These are phyloP conservation scores for Aurelia aurita DNA, from an alignment of 30 jellyfish, hydroid and myxozoan species.

Conservation along the genomic window DNA sequence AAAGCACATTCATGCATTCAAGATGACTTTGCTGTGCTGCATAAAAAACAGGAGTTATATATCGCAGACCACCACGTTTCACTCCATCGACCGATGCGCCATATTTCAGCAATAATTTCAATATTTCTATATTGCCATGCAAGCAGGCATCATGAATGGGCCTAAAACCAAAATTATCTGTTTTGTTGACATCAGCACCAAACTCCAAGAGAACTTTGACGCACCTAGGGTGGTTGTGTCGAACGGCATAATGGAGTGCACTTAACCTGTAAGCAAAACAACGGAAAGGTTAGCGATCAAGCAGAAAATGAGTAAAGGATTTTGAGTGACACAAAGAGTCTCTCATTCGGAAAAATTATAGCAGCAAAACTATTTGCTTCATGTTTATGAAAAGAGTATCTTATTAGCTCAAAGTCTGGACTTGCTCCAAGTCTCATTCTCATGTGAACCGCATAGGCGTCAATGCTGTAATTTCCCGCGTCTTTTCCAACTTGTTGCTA, in stretches of 20 bases:
- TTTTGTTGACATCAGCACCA: conserved; percentile 79
- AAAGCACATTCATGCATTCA: conserved; percentile 40
- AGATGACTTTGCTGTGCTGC: conserved; percentile 74
- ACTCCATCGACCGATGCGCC: conserved; percentile 79
- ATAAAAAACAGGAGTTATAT: conserved; percentile 59
- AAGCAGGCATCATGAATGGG: conserved; percentile 93
- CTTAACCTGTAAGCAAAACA: conserved; percentile 62
- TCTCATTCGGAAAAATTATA: no score
- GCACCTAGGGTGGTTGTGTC: conserved; percentile 77
- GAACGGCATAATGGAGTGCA: conserved; percentile 82
- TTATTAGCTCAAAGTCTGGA: no score
- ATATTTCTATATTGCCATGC: conserved; percentile 55
- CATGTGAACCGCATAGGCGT: no score
- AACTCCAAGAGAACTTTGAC: conserved; percentile 44
- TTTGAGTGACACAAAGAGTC: no score
- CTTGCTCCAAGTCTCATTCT: no score
- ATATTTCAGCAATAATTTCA: conserved; percentile 59
- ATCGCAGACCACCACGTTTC: conserved; percentile 44
- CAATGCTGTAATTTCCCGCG: no score
- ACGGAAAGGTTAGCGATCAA: no score
- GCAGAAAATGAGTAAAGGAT: no score
- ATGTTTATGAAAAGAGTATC: no score
- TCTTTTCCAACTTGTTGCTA: no score
- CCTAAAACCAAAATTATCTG: conserved; percentile 82
- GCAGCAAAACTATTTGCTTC: no score